These are phyloP conservation scores for Apamea anceps DNA, from an alignment of 2,888 invertebrate species.

Conservation along the genomic window DNA sequence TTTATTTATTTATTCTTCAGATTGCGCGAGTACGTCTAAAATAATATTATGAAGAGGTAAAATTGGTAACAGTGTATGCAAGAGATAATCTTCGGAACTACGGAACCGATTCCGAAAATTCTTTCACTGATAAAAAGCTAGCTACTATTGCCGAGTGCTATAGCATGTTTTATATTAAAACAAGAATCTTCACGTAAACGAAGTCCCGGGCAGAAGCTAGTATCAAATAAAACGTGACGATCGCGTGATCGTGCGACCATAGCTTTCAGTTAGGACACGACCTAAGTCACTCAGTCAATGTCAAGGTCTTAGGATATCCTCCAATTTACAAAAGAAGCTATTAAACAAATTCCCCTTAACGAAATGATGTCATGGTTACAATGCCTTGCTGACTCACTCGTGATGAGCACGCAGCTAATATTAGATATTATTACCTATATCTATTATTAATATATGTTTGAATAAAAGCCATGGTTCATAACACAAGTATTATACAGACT, in stretches of 20 bases:
- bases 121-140: background rate
- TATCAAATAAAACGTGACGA: background rate
- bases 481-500: background rate
- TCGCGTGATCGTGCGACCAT: background rate
- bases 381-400: conserved; percentile 39
- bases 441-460: conserved; percentile 13
- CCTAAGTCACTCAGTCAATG: conserved; percentile 16
- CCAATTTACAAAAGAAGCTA: conserved; percentile 4
- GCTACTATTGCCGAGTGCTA: background rate
- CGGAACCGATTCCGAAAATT: background rate
- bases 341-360: conserved; percentile 27
- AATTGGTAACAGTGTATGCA: background rate
- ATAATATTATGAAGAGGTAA: background rate
- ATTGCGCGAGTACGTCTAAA: background rate
- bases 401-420: conserved; percentile 42
- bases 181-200: background rate
- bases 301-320: conserved; percentile 20
- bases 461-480: conserved; percentile 30
- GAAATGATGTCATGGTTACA: conserved; percentile 39
- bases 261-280: background rate
- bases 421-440: conserved; percentile 33
- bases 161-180: background rate
- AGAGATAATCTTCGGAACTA: background rate
- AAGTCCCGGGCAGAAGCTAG: background rate
- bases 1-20: no score